Base-by-base conservation (phyloP, 2,888 invertebrate genomes). In the Keiferia lycopersicella region DNA sequence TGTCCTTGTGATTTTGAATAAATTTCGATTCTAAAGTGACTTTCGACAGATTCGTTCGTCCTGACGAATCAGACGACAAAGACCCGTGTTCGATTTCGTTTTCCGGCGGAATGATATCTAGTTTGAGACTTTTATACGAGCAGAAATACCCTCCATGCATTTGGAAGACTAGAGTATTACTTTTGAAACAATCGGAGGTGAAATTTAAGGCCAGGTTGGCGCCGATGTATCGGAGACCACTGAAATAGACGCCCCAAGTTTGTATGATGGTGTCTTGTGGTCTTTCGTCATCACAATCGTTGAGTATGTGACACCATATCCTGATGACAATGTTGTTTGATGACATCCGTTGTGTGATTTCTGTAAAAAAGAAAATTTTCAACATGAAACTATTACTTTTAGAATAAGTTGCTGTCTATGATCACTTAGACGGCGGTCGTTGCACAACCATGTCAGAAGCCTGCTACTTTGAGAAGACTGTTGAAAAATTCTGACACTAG, bases 121-220 rank as follows among this genome's bases (percentile, higher is more conserved):
- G 75, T 76, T 89, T 88, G 2, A 92, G 78, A 75, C 91, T 92
- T 80, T 88, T 91, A 69, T 92, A 92, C 0, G 94, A 93, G 48
- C 96, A 95, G 81, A 98, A 98, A 77, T 94, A 96, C 3, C 97
- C 97, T 45, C 97, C 97, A 68, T 96, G 96, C 93, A 98, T 94
- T 88, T 96, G 95, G 84, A 98, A 97, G 73, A 98, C 94, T 73
- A 97, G 86, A 56, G 96, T 94, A 81, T 96, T 96, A 68, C 93
- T 89, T 79, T 93, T 93, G 72, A 96, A 94, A 73, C 94, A 92
- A 64, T 93, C 92, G 2, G 95, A 94, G 51, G 94, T 93, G 76
- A 95, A 93, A 71, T 93, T 93, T 12, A 96, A 95, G 58, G 94
- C 89, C 64, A 95, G 82, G 79, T 95, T 94, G 60, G 94, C 94